These are phyloP conservation scores for Psophia crepitans DNA, from an alignment of 2,113 vertebrate species.

Conservation along the genomic window DNA sequence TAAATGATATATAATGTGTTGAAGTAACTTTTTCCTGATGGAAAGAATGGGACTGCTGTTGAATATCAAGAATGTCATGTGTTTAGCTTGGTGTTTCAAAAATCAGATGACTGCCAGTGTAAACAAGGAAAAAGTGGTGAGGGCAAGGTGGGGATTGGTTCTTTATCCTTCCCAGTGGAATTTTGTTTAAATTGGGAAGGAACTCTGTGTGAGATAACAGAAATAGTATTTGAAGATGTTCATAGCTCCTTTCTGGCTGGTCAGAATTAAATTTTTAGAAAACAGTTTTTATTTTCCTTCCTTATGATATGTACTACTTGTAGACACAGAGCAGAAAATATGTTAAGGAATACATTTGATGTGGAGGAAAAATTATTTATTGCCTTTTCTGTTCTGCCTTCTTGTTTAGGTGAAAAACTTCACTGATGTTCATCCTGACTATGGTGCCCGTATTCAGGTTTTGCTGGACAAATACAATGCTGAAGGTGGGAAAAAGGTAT, in stretches of 20 bases:
- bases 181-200: neutral
- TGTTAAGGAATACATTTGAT: neutral
- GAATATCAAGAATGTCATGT: neutral
- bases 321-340: neutral
- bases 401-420: slow-evolving; percentile 85
- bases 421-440: slow-evolving; percentile 82
- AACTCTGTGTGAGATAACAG: neutral
- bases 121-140: neutral
- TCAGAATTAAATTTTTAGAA: neutral
- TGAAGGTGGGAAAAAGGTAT: slow-evolving; percentile 78
- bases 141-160: neutral
- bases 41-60: neutral
- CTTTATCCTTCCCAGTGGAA: neutral
- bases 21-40: neutral
- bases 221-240: neutral
- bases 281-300: neutral
- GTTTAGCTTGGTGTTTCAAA: neutral
- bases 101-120: neutral
- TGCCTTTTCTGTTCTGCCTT: neutral
- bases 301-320: neutral
- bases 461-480: slow-evolving; percentile 83
- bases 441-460: slow-evolving; percentile 79
- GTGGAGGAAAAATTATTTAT: neutral
- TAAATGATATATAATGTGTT: neutral
- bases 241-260: neutral